Evolutionary conservation across 1,140 invertebrate genomes (phyloP), one percentile per base, ranked within the genome.

Genomic region (Dreissena rostriformis): DNA sequence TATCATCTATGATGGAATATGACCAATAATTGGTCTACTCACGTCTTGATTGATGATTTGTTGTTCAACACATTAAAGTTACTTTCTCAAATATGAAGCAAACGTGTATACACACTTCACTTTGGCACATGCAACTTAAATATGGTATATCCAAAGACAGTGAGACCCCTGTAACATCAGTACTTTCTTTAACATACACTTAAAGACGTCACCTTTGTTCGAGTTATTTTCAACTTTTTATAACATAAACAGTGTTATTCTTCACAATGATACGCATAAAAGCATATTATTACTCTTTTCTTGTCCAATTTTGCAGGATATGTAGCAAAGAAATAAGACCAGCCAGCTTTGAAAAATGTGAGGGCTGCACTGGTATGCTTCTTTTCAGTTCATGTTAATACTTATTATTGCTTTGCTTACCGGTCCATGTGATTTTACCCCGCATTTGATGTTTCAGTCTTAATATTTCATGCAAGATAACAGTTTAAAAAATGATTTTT

Each of bases 321-420:
- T n/a, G 57, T n/a, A 63, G 19, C 19, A 68, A 17, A 26, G 79
- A 81, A 29, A n/a, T 73, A 8, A 22, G 68, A 52, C 68, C 70
- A 51, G 72, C 68, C 8, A 63, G 79, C 61, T 81, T 81, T 66
- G 29, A 71, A 26, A 81, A 73, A 66, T 81, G 79, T 52, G 70
- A 73, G 49, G 79, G 79, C 8, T 81, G 79, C 57, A 73, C 72
- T 81, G 78, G 78, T 72, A 63, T 39, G 39, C 8, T 39, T 39
- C 39, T 8, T 39, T 39, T 39, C 8, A 39, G 8, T 39, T 2
- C 39, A 39, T 39, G 39, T 39, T 5, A 39, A 39, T 39, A 8
- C 39, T 8, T 39, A 39, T 39, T 39, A 39, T 39, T 39, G 39
- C 39, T 39, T 39, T 8, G 39, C 8, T 2, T 39, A 39, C 39